phyloP scores from a whole-genome alignment of 2,113 vertebrate genomes.

The Lampris incognitus region DNA sequence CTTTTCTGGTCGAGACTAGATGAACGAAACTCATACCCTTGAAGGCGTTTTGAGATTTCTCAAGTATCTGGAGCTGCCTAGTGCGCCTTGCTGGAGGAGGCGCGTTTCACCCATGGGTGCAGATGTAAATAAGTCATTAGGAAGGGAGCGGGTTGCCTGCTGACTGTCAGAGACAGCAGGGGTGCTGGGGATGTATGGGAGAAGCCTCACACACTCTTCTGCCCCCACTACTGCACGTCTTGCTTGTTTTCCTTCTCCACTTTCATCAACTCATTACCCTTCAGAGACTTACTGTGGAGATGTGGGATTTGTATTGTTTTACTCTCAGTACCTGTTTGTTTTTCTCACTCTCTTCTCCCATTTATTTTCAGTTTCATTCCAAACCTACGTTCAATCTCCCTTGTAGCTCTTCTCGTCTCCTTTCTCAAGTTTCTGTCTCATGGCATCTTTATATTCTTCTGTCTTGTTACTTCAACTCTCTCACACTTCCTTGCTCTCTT shows the following conservation, averaged over 20 bases:
- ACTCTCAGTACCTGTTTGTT: slow-evolving; percentile 34
- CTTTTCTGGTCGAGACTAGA: slow-evolving; percentile 67
- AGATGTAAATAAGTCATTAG: slow-evolving; percentile 83
- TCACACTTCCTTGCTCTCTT: slow-evolving; percentile 52
- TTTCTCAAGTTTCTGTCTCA: slow-evolving; percentile 53
- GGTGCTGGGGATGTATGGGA: slow-evolving; percentile 60
- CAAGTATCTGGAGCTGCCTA: slow-evolving; percentile 57
- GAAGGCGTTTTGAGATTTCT: slow-evolving; percentile 14
- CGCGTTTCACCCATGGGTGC: slow-evolving; percentile 62
- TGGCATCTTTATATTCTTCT: slow-evolving; percentile 39
- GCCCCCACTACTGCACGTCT: slow-evolving; percentile 37
- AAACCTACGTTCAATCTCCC: slow-evolving; percentile 69
- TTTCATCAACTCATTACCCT: slow-evolving; percentile 66
- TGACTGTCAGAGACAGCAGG: slow-evolving; percentile 75
- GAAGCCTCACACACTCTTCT: slow-evolving; percentile 50
- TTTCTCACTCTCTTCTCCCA: slow-evolving; percentile 27
- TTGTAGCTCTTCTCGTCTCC: slow-evolving; percentile 42
- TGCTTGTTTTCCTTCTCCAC: slow-evolving; percentile 40
- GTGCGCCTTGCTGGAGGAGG: slow-evolving; percentile 52
- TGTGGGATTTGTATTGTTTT: slow-evolving; percentile 52
- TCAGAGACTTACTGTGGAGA: slow-evolving; percentile 54
- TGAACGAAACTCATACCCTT: slow-evolving; percentile 22
- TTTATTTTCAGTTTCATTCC: slow-evolving; percentile 60
- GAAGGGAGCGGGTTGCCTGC: slow-evolving; percentile 58
- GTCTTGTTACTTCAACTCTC: slow-evolving; percentile 43